A percentile compares a stretch with the other conserved stretches of the same genome.
phyloP scores from a whole-genome alignment of 2,113 vertebrate species.

The Lutjanus erythropterus region DNA sequence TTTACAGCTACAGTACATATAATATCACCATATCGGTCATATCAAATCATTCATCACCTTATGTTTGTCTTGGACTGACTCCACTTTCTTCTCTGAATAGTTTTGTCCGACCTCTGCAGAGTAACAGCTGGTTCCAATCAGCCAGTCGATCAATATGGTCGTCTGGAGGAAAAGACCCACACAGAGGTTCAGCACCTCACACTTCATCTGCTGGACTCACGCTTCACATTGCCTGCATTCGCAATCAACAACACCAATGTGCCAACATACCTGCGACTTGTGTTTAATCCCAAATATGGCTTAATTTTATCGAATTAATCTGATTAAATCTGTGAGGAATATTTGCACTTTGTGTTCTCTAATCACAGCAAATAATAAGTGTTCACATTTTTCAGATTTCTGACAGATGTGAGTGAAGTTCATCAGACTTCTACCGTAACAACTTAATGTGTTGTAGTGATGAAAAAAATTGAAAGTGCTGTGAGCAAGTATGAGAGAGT shows the following conservation, averaged over 20 bases:
- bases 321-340: neutral
- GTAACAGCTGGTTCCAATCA: conserved; percentile 81
- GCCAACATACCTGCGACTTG: neutral
- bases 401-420: neutral
- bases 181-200: neutral
- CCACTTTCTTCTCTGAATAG: conserved; percentile 86
- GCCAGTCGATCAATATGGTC: conserved; percentile 82
- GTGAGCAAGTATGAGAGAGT: no score
- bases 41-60: conserved; percentile 72
- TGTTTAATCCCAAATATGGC: no score
- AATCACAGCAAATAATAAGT: neutral
- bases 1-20: neutral
- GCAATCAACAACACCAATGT: neutral
- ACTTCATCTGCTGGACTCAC: neutral
- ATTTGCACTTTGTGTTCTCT: neutral
- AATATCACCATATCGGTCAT: neutral
- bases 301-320: neutral
- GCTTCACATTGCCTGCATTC: neutral
- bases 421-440: neutral
- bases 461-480: no score
- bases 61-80: conserved; percentile 78
- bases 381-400: neutral
- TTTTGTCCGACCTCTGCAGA: conserved; percentile 74
- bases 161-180: conserved; percentile 75
- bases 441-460: neutral